Base-by-base conservation (phyloP, 2,113 vertebrate genomes). In the Thunnus thynnus region DNA sequence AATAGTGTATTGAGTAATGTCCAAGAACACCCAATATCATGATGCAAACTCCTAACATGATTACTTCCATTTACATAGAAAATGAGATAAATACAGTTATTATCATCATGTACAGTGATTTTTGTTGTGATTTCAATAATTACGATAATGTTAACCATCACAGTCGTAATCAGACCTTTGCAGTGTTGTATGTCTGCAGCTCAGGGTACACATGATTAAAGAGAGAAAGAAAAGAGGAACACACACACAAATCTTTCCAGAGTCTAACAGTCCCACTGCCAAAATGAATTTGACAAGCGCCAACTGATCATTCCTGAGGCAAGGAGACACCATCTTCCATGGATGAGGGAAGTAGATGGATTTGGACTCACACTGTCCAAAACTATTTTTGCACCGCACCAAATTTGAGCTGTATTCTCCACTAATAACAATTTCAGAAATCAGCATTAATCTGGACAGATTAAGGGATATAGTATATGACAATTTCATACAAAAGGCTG, bases 231-330 rank as follows among this genome's bases (percentile, higher is more conserved):
- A 58, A 41, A 41, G 47, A 78, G 0, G 18, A 22, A 25, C 30
- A 64, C 46, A 80, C 13, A 48, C 32, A 64, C 25, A 69, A 20
- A 27, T 54, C 5, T 46, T 57, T 63, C 32, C 14, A n/a, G 16
- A 63, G 20, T 57, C 47, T 25, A 54, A 51, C 32, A 46, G 48
- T 56, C 67, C 7, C 27, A 68, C 76, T 72, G 77, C 65, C 22
- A 76, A 76, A 79, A 48, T 1, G 14, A 60, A 41, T 79, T 57
- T 84, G 71, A 55, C 67, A 75, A 75, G 58, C 13, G 10, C 22
- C 50, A 52, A 3, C 64, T 81, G 76, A 75, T 83, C 58, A 17
- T 46, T 57, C 80, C 58, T 12, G 64, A 71, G 66, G 69, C 72
- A 76, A 62, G 22, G 36, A 58, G 81, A 82, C 68, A 75, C 0